Percentiles rank a stretch among this genome's conserved stretches.
Evolutionary conservation across 2,888 invertebrate genomes (phyloP).

Genomic region (Dichetophora obliterata): DNA sequence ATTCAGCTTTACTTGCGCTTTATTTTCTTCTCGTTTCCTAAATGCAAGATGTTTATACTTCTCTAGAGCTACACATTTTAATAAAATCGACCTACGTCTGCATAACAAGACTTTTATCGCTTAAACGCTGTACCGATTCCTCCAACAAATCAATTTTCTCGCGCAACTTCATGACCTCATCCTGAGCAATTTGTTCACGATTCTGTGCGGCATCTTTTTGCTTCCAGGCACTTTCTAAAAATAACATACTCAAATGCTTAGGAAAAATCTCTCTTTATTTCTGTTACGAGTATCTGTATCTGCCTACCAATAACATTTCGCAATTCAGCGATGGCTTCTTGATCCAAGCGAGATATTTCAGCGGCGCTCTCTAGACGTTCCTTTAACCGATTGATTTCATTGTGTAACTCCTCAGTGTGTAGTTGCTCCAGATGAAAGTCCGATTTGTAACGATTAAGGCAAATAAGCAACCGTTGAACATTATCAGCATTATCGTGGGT

Average conservation of each 20-base stretch:
- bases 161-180: slow-evolving; percentile 62
- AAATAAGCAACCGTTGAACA: slow-evolving; percentile 65
- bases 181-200: slow-evolving; percentile 67
- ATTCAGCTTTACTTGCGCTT: slow-evolving; percentile 65
- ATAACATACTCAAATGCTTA: neutral
- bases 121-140: slow-evolving; percentile 60
- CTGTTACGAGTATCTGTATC: neutral
- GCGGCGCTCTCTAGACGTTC: slow-evolving; percentile 58
- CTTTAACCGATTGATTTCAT: slow-evolving; percentile 56
- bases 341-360: slow-evolving; percentile 61
- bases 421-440: slow-evolving; percentile 59
- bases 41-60: neutral
- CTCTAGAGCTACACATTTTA: no score
- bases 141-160: slow-evolving; percentile 63
- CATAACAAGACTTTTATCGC: slow-evolving; percentile 58
- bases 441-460: slow-evolving; percentile 61
- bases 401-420: slow-evolving; percentile 57
- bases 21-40: slow-evolving; percentile 62
- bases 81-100: slow-evolving; percentile 52
- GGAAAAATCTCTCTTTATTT: neutral
- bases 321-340: slow-evolving; percentile 64
- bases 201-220: slow-evolving; percentile 68
- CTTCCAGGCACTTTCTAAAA: slow-evolving; percentile 67
- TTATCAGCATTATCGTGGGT: slow-evolving; percentile 66
- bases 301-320: slow-evolving; percentile 64